phyloP scores from a whole-genome alignment of 2,797 vertebrate species.

The Corythornis leucogaster region DNA sequence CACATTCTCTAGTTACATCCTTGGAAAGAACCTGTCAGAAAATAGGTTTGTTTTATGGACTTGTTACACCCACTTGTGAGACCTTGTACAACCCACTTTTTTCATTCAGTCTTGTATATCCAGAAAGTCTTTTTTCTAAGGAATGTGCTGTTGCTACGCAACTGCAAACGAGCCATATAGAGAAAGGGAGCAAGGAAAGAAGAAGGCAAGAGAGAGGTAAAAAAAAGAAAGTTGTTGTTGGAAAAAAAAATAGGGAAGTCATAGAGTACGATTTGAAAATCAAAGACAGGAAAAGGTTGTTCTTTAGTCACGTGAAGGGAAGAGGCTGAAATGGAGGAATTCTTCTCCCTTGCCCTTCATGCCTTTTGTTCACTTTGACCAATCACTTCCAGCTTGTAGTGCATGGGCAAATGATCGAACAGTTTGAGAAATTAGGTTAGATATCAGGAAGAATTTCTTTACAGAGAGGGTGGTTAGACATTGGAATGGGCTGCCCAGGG shows the following conservation, averaged over 20 bases:
- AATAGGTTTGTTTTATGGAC: not conserved
- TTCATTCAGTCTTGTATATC: constrained; percentile 13
- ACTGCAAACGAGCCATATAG: not conserved
- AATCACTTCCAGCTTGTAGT: not conserved
- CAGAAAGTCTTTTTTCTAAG: constrained; percentile 17
- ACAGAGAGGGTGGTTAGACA: too few species aligned
- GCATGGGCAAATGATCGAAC: not conserved
- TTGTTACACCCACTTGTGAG: not conserved
- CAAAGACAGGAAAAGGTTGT: not conserved
- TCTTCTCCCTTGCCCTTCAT: not conserved
- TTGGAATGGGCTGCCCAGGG: too few species aligned
- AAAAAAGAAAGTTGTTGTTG: constrained; percentile 22
- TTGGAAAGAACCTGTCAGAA: not conserved
- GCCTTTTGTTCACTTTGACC: not conserved
- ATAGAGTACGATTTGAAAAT: not conserved
- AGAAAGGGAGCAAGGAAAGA: constrained; percentile 10
- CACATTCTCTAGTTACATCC: not conserved
- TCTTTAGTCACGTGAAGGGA: not conserved
- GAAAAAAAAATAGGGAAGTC: not conserved
- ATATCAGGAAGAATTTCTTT: too few species aligned
- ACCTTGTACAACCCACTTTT: not conserved
- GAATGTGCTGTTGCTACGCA: constrained; percentile 41
- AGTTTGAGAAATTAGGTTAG: not conserved
- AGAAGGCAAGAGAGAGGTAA: not conserved
- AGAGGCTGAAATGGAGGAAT: not conserved